Conservation (phyloP, 1,140 invertebrate genomes). For the Spodoptera frugiperda region DNA sequence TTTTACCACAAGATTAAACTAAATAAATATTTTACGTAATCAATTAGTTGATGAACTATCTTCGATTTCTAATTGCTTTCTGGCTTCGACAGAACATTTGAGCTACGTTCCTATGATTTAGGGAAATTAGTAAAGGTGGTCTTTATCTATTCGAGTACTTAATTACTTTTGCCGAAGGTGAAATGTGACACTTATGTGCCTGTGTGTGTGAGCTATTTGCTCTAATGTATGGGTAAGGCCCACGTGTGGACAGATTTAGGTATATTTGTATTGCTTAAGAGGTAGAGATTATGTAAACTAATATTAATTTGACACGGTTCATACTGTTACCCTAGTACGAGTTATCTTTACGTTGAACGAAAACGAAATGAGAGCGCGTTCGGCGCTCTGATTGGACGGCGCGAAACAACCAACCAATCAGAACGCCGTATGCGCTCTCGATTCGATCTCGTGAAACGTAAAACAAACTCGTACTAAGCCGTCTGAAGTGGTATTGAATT, state of each 20-base stretch:
- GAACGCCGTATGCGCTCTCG: too few species aligned
- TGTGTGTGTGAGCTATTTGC: background rate
- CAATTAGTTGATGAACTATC: background rate
- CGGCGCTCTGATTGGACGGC: too few species aligned
- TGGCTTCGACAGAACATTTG: background rate
- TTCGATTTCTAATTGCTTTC: slow-evolving; percentile 17
- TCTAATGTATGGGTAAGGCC: background rate
- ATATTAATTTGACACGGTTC: slow-evolving; percentile 6
- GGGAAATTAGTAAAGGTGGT: slow-evolving; percentile 5
- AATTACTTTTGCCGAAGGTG: slow-evolving; percentile 29
- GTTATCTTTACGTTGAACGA: too few species aligned
- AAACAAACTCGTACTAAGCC: too few species aligned
- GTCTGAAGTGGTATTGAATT: too few species aligned
- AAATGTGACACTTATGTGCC: slow-evolving; percentile 10
- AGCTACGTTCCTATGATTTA: slow-evolving; percentile 1
- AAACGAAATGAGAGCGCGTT: too few species aligned
- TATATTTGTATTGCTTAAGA: slow-evolving; percentile 17
- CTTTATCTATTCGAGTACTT: slow-evolving; percentile 18
- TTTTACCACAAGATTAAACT: too few species aligned
- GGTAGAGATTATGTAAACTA: background rate
- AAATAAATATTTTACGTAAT: background rate
- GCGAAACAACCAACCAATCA: too few species aligned
- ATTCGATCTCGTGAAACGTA: too few species aligned
- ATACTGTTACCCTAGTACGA: too few species aligned
- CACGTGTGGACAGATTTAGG: slow-evolving; percentile 18